phyloP scores from a whole-genome alignment of 1,140 invertebrate genomes.

The Brachionus koreanus region DNA sequence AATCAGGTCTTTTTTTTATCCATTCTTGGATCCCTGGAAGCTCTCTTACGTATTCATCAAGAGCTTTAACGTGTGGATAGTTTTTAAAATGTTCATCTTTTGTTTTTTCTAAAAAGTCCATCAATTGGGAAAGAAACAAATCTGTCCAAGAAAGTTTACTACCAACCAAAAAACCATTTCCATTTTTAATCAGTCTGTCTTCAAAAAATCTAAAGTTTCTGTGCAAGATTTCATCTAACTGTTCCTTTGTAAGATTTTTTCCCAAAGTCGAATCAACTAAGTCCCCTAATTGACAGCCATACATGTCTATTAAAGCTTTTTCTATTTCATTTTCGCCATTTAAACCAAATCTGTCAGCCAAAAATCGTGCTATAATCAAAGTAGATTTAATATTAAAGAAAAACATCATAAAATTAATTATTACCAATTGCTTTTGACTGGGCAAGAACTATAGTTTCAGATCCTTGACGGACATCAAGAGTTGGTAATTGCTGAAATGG shows the following conservation, averaged over 20 bases:
- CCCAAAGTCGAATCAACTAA: neutral
- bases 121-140: constrained; percentile 10
- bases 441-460: neutral
- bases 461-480: neutral
- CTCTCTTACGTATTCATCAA: constrained; percentile 7
- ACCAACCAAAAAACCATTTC: constrained; percentile 19
- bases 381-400: neutral
- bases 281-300: constrained; percentile 9
- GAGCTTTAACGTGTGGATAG: neutral
- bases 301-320: neutral
- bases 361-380: constrained; percentile 2
- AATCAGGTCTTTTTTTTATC: neutral
- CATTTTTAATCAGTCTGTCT: constrained; percentile 26
- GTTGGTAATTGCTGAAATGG: constrained; percentile 46
- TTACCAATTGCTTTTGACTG: constrained; percentile 19
- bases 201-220: constrained; percentile 14
- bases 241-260: neutral
- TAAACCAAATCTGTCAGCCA: constrained; percentile 11
- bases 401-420: neutral
- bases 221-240: neutral
- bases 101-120: neutral
- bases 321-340: constrained; percentile 16
- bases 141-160: constrained; percentile 1
- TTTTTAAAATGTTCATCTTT: neutral
- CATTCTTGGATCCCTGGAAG: neutral